Percentiles rank a stretch among this genome's conserved stretches.
These are phyloP conservation scores for Selene dorsalis DNA, from an alignment of 2,797 vertebrate species.

Conservation along the genomic window DNA sequence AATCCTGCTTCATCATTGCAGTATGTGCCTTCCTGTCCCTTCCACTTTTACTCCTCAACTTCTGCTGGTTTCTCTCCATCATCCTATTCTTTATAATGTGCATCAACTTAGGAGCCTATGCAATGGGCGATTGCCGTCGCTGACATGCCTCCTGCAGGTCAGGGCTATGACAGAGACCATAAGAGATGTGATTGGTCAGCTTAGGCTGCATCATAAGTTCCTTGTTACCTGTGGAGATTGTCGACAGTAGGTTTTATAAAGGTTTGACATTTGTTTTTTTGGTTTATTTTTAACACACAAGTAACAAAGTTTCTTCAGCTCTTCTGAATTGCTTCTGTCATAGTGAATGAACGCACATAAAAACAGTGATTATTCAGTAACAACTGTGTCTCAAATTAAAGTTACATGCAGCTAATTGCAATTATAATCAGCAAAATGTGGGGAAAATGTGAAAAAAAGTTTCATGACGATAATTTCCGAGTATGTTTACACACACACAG, in stretches of 20 bases:
- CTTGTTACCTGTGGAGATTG: background rate
- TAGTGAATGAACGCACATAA: background rate
- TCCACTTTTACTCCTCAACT: background rate
- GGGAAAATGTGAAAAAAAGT: background rate
- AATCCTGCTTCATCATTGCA: constrained; percentile 14
- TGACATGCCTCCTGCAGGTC: background rate
- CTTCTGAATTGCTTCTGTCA: background rate
- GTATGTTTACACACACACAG: background rate
- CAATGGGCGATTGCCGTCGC: background rate
- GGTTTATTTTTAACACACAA: background rate
- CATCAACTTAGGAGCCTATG: background rate
- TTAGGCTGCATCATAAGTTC: background rate
- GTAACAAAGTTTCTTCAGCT: background rate
- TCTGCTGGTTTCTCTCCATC: background rate
- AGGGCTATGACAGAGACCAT: background rate
- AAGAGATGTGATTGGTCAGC: background rate
- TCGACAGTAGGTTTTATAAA: background rate
- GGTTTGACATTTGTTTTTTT: background rate
- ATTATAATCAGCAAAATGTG: background rate
- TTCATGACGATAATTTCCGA: background rate
- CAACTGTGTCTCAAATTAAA: background rate
- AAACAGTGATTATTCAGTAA: background rate
- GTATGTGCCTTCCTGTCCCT: background rate
- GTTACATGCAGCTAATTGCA: background rate
- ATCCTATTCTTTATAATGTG: background rate